A percentile compares a stretch with the other conserved stretches of the same genome.
These are phyloP conservation scores for Sternarchorhynchus goeldii DNA, from an alignment of 2,797 vertebrate species.

Conservation along the genomic window DNA sequence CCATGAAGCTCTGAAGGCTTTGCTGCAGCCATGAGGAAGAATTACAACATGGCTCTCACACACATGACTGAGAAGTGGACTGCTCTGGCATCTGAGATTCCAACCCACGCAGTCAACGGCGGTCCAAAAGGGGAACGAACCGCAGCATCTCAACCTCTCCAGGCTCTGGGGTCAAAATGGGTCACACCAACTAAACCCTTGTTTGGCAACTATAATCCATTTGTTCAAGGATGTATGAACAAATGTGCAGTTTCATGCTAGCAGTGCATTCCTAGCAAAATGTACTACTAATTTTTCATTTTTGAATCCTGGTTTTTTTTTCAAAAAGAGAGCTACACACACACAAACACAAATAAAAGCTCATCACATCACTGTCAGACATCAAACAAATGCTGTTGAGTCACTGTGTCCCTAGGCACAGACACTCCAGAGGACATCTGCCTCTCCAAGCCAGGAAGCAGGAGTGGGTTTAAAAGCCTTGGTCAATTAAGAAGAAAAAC, in stretches of 20 bases:
- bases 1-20: not conserved
- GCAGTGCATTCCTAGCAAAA: not conserved
- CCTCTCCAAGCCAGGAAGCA: constrained; percentile 6
- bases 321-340: constrained; percentile 1
- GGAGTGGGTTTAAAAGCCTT: constrained; percentile 37
- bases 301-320: not conserved
- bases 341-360: not conserved
- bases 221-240: not conserved
- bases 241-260: not conserved
- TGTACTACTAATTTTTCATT: not conserved
- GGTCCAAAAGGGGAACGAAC: constrained; percentile 41
- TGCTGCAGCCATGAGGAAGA: constrained; percentile 33
- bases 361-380: constrained; percentile 10
- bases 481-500: constrained; percentile 31
- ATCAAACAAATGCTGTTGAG: not conserved
- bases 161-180: constrained; percentile 24
- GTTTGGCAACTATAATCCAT: constrained; percentile 17
- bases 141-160: constrained; percentile 36
- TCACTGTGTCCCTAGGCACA: not conserved
- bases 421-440: constrained; percentile 10
- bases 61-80: constrained; percentile 46
- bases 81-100: constrained; percentile 54
- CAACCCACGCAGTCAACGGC: constrained; percentile 42
- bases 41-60: constrained; percentile 38
- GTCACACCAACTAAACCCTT: constrained; percentile 29